Base-by-base conservation (phyloP, 1,140 invertebrate species). In the Lasaia peninsularis region DNA sequence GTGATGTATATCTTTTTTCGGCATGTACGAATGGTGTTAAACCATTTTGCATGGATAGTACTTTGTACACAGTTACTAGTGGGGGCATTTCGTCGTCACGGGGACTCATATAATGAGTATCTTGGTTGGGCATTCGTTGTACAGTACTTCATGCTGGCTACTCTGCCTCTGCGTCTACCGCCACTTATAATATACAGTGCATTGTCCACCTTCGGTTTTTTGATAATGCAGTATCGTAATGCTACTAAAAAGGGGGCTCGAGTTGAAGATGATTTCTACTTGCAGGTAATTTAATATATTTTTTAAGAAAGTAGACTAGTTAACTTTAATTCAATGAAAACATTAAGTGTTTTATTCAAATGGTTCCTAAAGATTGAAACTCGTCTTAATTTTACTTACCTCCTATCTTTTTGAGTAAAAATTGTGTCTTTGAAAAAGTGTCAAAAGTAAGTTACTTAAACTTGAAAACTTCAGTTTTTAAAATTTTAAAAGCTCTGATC, bases 91-190 rank as follows among this genome's bases (percentile, higher is more conserved):
- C 86, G 90, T 14, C 80, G 91, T 70, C 55, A 89, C 74, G 69
- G 87, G 55, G 83, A 86, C 57, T 81, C 83, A 10, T 86, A 84
- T 65, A 78, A 87, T 66, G 81, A 88, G 65, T 51, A 84, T 44
- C 90, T 97, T 0, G 94, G 94, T 18, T 97, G 95, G 95, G 91
- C 94, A 12, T 85, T 96, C 37, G 85, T 97, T n/a, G 80, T 96
- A 50, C 93, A 95, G 61, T 98, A 96, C 73, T 91, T 96, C n/a
- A 92, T 95, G n/a, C 94, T 95, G 77, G 94, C 96, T 32, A 94
- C 95, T 0, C 77, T 97, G 59, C 96, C 96, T 0, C 88, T 97
- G 40, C 91, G 94, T 56, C 94, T 93, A 72, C 69, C 92, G 11
- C 56, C 91, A 24, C 77, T 76, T 62, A 83, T 63, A 54, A 62